Base-by-base conservation (phyloP, 2,797 vertebrate genomes). In the Babyrousa celebensis region DNA sequence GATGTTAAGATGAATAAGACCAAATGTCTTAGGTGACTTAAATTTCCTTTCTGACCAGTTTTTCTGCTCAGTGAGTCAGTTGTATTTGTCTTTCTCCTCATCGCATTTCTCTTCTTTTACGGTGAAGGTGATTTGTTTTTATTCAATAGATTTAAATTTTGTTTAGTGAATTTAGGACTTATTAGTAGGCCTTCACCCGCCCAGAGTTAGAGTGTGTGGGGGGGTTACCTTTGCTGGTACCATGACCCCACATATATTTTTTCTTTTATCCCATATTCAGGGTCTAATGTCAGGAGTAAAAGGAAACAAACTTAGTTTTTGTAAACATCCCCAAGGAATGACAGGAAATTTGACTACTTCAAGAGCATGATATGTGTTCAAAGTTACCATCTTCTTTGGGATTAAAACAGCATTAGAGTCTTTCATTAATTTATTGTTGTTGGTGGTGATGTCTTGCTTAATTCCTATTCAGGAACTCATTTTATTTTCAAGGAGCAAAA, bases 71-170 rank as follows among this genome's bases (percentile, higher is more conserved):
- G 72, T 67, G 23, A 23, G 32, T 93, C n/a, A 10, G 32, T 91
- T 63, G n/a, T 16, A 40, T 16, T 71, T 84, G 29, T 83, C 43
- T 79, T 80, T 1, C 16, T 60, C 25, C 48, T 21, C 11, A 85
- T 85, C 2, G 4, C 23, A 14, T 72, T 88, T 86, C 7, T 86
- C 21, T 71, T 80, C 79, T 97, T 86, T 93, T 84, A 95, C 32
- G 29, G 54, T 74, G 29, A 75, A 96, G 71, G 91, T 95, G 95
- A 96, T 97, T 97, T 85, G 21, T 93, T 97, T 95, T 95, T 90
- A 96, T 97, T 91, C 25, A 85, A 2, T 60, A 96, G 82, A 96
- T 96, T 95, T 89, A 88, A 95, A 88, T 96, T 96, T 96, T 85
- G 56, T 82, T 85, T 56, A 68, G 27, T 83, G 74, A 89, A 93